Conservation (phyloP, 2,113 vertebrate species). For the Danionella cerebrum region DNA sequence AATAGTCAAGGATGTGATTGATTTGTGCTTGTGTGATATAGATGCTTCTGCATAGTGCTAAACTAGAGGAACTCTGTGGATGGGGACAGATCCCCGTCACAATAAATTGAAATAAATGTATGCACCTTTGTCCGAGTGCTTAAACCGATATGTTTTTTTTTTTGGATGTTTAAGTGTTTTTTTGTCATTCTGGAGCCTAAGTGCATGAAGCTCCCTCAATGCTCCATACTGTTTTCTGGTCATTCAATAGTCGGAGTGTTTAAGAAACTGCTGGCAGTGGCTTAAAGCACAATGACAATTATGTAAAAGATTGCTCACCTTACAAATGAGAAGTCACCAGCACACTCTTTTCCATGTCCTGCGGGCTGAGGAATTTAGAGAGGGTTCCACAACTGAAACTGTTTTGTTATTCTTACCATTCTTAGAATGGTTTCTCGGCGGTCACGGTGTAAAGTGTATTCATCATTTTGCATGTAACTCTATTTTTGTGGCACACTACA, state of each 20-base stretch:
- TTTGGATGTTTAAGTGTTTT: conserved; percentile 22
- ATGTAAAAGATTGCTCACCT: conserved; percentile 16
- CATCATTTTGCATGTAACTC: too few relatives aligned
- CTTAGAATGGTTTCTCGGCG: too few relatives aligned
- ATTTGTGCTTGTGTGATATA: conserved; percentile 56
- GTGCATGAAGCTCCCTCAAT: too few relatives aligned
- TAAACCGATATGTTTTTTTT: conserved; percentile 42
- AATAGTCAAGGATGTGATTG: conserved; percentile 40
- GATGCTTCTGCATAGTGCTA: conserved; percentile 41
- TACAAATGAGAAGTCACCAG: not conserved
- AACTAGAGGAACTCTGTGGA: conserved; percentile 58
- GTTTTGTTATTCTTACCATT: too few relatives aligned
- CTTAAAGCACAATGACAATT: conserved; percentile 38
- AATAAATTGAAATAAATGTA: conserved; percentile 42
- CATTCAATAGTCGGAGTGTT: conserved; percentile 39
- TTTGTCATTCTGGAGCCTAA: conserved; percentile 15
- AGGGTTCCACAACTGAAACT: too few relatives aligned
- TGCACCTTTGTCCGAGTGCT: conserved; percentile 60
- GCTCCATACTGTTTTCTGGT: conserved; percentile 26
- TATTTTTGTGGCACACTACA: too few relatives aligned
- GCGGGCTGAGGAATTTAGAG: too few relatives aligned
- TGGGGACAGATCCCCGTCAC: conserved; percentile 41
- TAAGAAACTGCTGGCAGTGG: conserved; percentile 67
- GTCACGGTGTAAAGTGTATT: too few relatives aligned
- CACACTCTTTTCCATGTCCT: not conserved